Conservation (phyloP, 1,140 invertebrate genomes). For the Drosophila orena region DNA sequence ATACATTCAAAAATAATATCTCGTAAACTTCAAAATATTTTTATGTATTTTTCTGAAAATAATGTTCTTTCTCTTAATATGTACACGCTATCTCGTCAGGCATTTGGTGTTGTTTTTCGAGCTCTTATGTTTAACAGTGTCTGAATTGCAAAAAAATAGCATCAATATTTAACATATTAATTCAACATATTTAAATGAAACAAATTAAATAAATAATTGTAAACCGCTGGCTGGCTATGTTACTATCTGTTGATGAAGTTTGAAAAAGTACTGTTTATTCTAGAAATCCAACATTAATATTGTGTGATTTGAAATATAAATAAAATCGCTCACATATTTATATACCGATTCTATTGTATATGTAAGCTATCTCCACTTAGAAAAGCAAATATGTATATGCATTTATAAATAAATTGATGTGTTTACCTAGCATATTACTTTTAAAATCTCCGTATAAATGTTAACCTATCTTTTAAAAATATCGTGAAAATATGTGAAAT, state of each 20-base stretch:
- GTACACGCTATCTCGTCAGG: conserved; percentile 32
- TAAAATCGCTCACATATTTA: neutral
- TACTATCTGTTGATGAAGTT: too few relatives aligned
- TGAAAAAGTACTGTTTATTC: neutral
- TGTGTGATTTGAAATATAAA: neutral
- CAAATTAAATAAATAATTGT: too few relatives aligned
- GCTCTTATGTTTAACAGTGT: conserved; percentile 30
- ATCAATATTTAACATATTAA: neutral
- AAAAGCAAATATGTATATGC: neutral
- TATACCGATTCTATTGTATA: neutral
- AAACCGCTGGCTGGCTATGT: too few relatives aligned
- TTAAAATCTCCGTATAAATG: too few relatives aligned
- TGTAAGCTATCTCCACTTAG: neutral
- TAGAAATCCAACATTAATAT: neutral
- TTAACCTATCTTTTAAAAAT: neutral
- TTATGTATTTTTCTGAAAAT: conserved; percentile 24
- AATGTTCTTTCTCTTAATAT: conserved; percentile 40
- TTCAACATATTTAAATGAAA: neutral
- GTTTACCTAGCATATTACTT: conserved; percentile 3
- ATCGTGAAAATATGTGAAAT: neutral
- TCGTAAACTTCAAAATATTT: conserved; percentile 40
- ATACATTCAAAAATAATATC: conserved; percentile 49
- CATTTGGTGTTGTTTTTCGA: conserved; percentile 45
- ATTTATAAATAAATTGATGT: conserved; percentile 28
- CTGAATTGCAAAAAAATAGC: neutral